phyloP scores from a whole-genome alignment of 64 coral and sea anemone species.

The Stichodactyla helianthus region DNA sequence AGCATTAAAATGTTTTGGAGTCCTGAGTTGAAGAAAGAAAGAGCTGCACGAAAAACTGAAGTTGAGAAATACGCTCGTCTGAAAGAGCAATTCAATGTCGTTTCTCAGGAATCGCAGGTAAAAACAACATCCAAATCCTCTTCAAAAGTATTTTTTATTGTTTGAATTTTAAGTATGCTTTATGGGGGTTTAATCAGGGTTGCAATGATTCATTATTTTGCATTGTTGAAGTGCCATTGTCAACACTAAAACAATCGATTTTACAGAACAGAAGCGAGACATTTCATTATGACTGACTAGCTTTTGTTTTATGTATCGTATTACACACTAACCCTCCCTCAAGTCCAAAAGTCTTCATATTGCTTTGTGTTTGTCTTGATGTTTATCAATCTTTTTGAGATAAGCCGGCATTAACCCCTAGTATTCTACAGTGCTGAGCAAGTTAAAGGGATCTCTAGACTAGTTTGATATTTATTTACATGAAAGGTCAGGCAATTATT shows the following conservation, averaged over 20 bases:
- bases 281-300: background rate
- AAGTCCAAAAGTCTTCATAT: background rate
- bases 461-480: background rate
- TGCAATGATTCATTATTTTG: slow-evolving; percentile 7
- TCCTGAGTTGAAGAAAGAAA: slow-evolving; percentile 96
- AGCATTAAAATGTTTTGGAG: slow-evolving; percentile 99
- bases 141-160: background rate
- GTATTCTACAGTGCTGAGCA: background rate
- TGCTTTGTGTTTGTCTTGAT: background rate
- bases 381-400: background rate
- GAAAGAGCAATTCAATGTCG: slow-evolving; percentile 83
- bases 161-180: background rate
- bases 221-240: background rate
- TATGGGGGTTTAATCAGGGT: slow-evolving; percentile 1
- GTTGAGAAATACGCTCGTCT: slow-evolving; percentile 68
- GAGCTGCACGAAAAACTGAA: slow-evolving; percentile 76
- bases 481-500: background rate
- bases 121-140: background rate
- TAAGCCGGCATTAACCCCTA: background rate
- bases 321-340: slow-evolving; percentile 5
- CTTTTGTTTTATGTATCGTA: background rate
- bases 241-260: background rate
- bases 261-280: background rate
- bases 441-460: background rate
- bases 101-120: slow-evolving; percentile 90